A percentile compares a stretch with the other conserved stretches of the same genome.
phyloP scores from a whole-genome alignment of 2,888 invertebrate species.

The Galeruca laticollis region DNA sequence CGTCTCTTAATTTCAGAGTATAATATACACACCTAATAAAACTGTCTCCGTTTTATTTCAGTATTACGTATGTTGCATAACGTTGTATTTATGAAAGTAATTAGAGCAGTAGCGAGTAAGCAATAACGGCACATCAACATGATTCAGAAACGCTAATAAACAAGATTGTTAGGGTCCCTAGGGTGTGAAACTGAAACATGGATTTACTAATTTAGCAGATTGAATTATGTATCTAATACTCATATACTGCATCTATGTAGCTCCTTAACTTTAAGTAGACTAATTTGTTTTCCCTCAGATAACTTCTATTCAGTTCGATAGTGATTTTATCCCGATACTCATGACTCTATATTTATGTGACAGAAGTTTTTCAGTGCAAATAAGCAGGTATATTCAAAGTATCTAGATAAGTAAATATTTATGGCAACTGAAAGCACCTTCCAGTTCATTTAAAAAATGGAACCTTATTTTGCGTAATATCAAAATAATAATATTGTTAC shows the following conservation, averaged over 20 bases:
- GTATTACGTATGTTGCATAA: slow-evolving; percentile 13
- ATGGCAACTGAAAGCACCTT: too few relatives aligned
- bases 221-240: slow-evolving; percentile 27
- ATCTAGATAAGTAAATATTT: too few relatives aligned
- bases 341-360: not conserved
- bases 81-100: slow-evolving; percentile 27
- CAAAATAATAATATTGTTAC: too few relatives aligned
- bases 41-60: not conserved
- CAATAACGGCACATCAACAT: slow-evolving; percentile 21
- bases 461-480: too few relatives aligned
- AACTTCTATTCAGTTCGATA: not conserved
- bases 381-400: too few relatives aligned
- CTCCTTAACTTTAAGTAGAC: slow-evolving; percentile 10
- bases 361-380: too few relatives aligned
- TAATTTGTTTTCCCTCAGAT: slow-evolving; percentile 18
- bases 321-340: not conserved
- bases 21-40: slow-evolving; percentile 21
- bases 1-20: not conserved
- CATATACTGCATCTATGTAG: slow-evolving; percentile 9
- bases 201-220: slow-evolving; percentile 11
- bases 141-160: slow-evolving; percentile 31
- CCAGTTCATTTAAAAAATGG: too few relatives aligned
- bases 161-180: slow-evolving; percentile 25
- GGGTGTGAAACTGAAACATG: slow-evolving; percentile 14
- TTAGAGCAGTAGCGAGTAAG: slow-evolving; percentile 15